A percentile compares a stretch with the other conserved stretches of the same genome.
Evolutionary conservation across 2,113 vertebrate genomes (phyloP).

Genomic region (Brachypteracias leptosomus): DNA sequence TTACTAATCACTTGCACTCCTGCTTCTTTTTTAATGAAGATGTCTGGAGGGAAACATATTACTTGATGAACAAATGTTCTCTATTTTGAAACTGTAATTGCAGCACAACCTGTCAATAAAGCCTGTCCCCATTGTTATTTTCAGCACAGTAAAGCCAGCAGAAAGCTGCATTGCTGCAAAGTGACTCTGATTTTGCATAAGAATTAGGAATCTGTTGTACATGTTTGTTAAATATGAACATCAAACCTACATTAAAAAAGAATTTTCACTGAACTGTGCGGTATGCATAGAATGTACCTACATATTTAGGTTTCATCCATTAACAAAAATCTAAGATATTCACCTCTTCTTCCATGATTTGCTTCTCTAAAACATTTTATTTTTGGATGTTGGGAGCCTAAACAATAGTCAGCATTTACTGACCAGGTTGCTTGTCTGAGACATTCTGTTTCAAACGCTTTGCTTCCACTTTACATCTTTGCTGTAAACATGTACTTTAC

Average conservation of each 20-base stretch:
- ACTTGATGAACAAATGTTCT: conserved; percentile 12
- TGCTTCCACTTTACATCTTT: not conserved
- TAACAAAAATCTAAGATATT: not conserved
- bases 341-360: not conserved
- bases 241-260: not conserved
- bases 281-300: not conserved
- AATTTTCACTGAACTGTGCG: not conserved
- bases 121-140: conserved; percentile 27
- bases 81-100: conserved; percentile 39
- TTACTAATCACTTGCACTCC: not conserved
- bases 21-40: conserved; percentile 14
- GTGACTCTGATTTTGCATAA: not conserved
- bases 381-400: not conserved
- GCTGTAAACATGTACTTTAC: conserved; percentile 7
- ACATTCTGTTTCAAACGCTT: not conserved
- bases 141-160: not conserved
- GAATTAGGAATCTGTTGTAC: not conserved
- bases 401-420: not conserved
- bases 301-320: not conserved
- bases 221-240: not conserved
- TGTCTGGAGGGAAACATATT: conserved; percentile 15
- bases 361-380: not conserved
- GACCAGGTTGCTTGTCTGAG: not conserved
- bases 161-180: not conserved
- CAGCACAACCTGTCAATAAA: conserved; percentile 37